Evolutionary conservation across 2,797 vertebrate species (phyloP), one percentile per base, ranked within the genome.

Genomic region (Pseudochirops corinnae): DNA sequence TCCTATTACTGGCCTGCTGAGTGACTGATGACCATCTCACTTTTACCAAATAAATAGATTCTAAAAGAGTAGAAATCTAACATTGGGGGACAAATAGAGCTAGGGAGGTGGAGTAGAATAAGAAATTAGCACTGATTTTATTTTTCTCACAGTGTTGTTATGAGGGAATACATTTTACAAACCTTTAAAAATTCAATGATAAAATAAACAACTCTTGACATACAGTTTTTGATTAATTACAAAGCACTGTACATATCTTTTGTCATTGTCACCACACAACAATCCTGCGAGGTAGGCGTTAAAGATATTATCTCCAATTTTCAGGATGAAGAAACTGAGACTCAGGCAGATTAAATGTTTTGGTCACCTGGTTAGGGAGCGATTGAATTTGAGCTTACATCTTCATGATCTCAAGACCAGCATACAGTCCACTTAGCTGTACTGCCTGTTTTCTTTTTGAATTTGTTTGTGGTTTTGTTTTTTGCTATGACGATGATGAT

Each of bases 21-120:
- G 90, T 95, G 90, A 96, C 67, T 58, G 67, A 91, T 56, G 10
- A 55, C 46, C 93, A 90, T 57, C 58, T 94, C 92, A 50, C 21
- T 92, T 94, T 96, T 50, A 53, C 52, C 50, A 57, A 93, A 29
- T 50, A 9, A 21, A 87, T 93, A 90, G 74, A 57, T 91, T 90
- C 90, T 93, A 55, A 93, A 26, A 87, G 5, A 14, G 74, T 4
- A 26, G 39, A 87, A 82, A 46, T 67, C 62, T 46, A 82, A 87
- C 7, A 87, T 50, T 50, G 9, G 16, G 12, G 29, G 31, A 46
- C 90, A 90, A 31, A 29, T 55, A 1, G 28, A 90, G 16, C 53
- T 55, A 90, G n/a, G 31, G 39, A 87, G 95, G 55, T 55, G 56
- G 92, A 9, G 55, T 46, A 91, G 46, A 29, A 56, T 50, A 90